Percentiles rank a stretch among this genome's conserved stretches.
phyloP scores from a whole-genome alignment of 2,888 invertebrate genomes.

The Hemithea aestivaria region DNA sequence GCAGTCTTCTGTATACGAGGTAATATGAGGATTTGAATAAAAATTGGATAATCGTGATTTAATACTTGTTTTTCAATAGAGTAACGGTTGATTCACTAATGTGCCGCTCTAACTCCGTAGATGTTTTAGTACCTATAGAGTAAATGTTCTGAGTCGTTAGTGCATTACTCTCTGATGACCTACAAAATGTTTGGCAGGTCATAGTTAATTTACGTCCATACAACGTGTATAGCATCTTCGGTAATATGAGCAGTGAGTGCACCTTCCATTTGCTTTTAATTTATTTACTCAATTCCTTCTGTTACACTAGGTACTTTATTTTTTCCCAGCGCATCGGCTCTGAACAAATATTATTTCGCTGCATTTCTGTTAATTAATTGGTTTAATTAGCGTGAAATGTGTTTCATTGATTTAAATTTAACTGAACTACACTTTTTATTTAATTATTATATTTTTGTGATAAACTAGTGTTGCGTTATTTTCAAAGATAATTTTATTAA shows the following conservation, averaged over 20 bases:
- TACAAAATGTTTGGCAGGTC: conserved; percentile 23
- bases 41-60: too few species aligned
- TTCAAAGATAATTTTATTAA: too few species aligned
- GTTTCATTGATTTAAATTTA: too few species aligned
- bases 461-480: too few species aligned
- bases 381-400: too few species aligned
- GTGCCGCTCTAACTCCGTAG: not conserved
- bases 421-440: too few species aligned
- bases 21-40: too few species aligned
- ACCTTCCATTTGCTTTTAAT: conserved; percentile 33
- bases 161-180: conserved; percentile 7
- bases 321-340: conserved; percentile 3
- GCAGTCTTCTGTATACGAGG: not conserved
- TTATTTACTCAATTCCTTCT: conserved; percentile 36
- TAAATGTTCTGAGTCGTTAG: conserved; percentile 2
- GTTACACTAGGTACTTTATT: conserved; percentile 24
- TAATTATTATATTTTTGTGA: too few species aligned
- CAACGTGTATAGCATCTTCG: not conserved
- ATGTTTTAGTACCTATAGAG: too few species aligned
- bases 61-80: not conserved
- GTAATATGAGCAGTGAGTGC: conserved; percentile 38
- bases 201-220: conserved; percentile 33
- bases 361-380: too few species aligned
- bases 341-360: too few species aligned
- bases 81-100: conserved; percentile 3